Conservation (phyloP, 1,140 invertebrate species). For the Apis cerana region DNA sequence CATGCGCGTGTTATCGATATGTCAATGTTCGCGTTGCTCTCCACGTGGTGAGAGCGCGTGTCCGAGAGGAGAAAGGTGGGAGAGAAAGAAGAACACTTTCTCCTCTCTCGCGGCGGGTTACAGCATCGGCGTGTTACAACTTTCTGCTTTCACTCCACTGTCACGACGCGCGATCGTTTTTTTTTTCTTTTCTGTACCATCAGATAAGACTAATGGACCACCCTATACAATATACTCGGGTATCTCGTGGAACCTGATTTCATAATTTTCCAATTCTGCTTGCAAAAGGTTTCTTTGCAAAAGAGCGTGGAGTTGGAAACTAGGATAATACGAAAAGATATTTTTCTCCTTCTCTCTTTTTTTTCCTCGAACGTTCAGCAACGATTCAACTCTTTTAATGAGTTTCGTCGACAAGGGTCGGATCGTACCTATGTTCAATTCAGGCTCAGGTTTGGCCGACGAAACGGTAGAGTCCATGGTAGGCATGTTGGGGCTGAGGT, state of each 20-base stretch:
- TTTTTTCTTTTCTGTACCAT: neutral
- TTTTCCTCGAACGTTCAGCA: neutral
- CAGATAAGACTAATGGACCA: neutral
- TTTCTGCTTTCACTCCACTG: slow-evolving; percentile 80
- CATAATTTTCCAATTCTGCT: too few relatives aligned
- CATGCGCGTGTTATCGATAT: neutral
- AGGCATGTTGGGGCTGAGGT: slow-evolving; percentile 75
- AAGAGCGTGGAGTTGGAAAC: neutral
- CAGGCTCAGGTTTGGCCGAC: slow-evolving; percentile 82
- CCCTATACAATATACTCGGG: neutral
- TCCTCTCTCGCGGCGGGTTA: slow-evolving; percentile 76
- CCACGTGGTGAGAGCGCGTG: slow-evolving; percentile 55
- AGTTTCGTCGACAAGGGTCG: neutral
- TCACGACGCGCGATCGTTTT: slow-evolving; percentile 60
- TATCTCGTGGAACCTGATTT: neutral
- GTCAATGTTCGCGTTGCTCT: slow-evolving; percentile 29
- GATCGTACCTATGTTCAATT: slow-evolving; percentile 83
- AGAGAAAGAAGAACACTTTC: slow-evolving; percentile 79
- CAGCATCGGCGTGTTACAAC: slow-evolving; percentile 80
- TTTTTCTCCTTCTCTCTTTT: neutral
- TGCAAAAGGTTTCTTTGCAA: neutral
- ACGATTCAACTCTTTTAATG: neutral
- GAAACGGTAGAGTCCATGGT: slow-evolving; percentile 84
- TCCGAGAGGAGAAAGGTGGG: slow-evolving; percentile 60
- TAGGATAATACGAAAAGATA: neutral